Evolutionary conservation across 2,888 invertebrate species (phyloP).

Genomic region (Strigamia crassipes): DNA sequence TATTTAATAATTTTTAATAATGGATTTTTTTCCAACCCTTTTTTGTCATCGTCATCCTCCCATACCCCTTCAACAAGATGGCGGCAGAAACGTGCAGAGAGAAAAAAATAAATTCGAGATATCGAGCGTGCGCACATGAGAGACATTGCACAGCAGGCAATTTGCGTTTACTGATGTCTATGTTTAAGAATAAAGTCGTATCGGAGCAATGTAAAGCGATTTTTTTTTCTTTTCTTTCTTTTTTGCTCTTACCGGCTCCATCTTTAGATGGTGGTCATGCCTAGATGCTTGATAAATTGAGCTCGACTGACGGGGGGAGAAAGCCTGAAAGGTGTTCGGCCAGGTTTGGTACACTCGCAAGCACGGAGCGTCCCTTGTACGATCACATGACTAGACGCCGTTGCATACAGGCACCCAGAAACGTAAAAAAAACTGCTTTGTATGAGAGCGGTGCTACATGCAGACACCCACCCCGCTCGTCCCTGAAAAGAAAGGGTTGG

Average conservation of each 20-base stretch:
- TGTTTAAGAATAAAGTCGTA: not conserved
- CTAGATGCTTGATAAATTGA: slow-evolving; percentile 44
- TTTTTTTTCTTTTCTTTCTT: not conserved
- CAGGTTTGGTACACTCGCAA: not conserved
- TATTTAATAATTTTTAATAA: not conserved
- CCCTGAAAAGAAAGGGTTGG: slow-evolving; percentile 43
- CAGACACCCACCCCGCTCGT: slow-evolving; percentile 36
- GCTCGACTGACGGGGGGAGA: slow-evolving; percentile 28
- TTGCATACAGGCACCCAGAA: slow-evolving; percentile 32
- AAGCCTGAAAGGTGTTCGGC: slow-evolving; percentile 5
- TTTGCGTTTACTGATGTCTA: not conserved
- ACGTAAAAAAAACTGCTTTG: slow-evolving; percentile 43
- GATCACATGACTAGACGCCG: slow-evolving; percentile 43
- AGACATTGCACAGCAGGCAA: not conserved
- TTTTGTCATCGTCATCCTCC: slow-evolving; percentile 1
- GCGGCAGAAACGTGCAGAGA: not conserved
- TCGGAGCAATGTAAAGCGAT: not conserved
- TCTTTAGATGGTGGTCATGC: slow-evolving; percentile 38
- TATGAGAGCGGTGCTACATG: slow-evolving; percentile 36
- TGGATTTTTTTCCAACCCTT: not conserved
- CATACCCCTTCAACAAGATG: slow-evolving; percentile 8
- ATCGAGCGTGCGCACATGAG: slow-evolving; percentile 12
- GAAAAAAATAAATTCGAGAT: slow-evolving; percentile 5
- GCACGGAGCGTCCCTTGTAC: slow-evolving; percentile 36
- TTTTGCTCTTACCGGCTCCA: not conserved